These are phyloP conservation scores for Podarcis raffonei DNA, from an alignment of 2,113 vertebrate genomes.

Conservation along the genomic window DNA sequence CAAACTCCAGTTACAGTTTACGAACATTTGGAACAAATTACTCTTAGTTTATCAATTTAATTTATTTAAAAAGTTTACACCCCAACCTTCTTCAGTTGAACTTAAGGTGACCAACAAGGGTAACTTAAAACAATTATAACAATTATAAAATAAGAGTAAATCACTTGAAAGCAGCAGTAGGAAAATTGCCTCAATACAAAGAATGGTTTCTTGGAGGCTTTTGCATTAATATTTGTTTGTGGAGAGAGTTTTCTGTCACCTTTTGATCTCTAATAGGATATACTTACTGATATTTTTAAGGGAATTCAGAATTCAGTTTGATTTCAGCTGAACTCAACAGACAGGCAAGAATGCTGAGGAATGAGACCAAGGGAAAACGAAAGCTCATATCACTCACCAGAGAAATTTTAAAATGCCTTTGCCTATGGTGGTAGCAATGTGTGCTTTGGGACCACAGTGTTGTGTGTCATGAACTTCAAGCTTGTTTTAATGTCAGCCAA, in stretches of 20 bases:
- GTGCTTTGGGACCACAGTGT: not conserved
- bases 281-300: not conserved
- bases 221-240: not conserved
- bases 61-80: not conserved
- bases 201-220: not conserved
- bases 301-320: not conserved
- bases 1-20: too few relatives aligned
- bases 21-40: too few relatives aligned
- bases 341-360: not conserved
- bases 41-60: too few relatives aligned
- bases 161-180: not conserved
- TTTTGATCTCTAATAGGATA: not conserved
- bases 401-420: not conserved
- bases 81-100: not conserved
- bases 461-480: not conserved
- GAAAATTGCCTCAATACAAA: not conserved
- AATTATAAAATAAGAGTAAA: not conserved
- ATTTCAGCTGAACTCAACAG: not conserved
- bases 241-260: not conserved
- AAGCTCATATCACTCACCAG: not conserved
- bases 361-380: not conserved
- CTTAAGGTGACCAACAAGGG: not conserved
- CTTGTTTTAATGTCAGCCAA: not conserved
- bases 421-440: not conserved
- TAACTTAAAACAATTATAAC: not conserved